phyloP scores from a whole-genome alignment of 2,797 vertebrate genomes.

The Gobionotothen gibberifrons region DNA sequence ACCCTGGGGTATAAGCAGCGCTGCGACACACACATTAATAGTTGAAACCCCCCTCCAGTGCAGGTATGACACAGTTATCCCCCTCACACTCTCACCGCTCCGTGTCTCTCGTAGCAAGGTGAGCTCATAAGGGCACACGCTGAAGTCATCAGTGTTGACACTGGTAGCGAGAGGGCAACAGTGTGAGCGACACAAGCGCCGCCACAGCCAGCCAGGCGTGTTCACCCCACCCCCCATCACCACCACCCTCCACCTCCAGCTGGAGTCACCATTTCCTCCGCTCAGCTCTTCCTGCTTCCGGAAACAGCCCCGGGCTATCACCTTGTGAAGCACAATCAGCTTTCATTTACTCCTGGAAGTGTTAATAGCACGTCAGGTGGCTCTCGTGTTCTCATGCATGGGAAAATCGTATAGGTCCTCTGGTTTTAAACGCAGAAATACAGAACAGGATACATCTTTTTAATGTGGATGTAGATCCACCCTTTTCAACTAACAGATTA shows the following conservation, averaged over 20 bases:
- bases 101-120: slow-evolving; percentile 87
- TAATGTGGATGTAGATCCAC: neutral
- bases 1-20: slow-evolving; percentile 58
- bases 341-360: slow-evolving; percentile 57
- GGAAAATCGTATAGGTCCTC: slow-evolving; percentile 1
- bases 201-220: slow-evolving; percentile 64
- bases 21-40: slow-evolving; percentile 51
- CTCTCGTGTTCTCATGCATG: slow-evolving; percentile 5
- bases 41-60: slow-evolving; percentile 65
- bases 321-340: slow-evolving; percentile 68
- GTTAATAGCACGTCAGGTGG: slow-evolving; percentile 58
- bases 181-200: slow-evolving; percentile 67
- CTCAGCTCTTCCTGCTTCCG: slow-evolving; percentile 51
- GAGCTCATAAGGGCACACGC: slow-evolving; percentile 83
- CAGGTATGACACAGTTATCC: slow-evolving; percentile 81
- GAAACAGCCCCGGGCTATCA: slow-evolving; percentile 57
- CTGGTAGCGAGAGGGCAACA: slow-evolving; percentile 73
- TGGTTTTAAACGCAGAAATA: neutral
- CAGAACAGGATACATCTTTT: neutral
- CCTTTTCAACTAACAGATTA: neutral
- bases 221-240: slow-evolving; percentile 28
- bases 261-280: slow-evolving; percentile 55
- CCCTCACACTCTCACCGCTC: slow-evolving; percentile 72
- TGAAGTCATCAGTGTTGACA: slow-evolving; percentile 86
- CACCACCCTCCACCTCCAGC: neutral